Base-by-base conservation (phyloP, 2,797 vertebrate genomes). In the Streptopelia turtur region DNA sequence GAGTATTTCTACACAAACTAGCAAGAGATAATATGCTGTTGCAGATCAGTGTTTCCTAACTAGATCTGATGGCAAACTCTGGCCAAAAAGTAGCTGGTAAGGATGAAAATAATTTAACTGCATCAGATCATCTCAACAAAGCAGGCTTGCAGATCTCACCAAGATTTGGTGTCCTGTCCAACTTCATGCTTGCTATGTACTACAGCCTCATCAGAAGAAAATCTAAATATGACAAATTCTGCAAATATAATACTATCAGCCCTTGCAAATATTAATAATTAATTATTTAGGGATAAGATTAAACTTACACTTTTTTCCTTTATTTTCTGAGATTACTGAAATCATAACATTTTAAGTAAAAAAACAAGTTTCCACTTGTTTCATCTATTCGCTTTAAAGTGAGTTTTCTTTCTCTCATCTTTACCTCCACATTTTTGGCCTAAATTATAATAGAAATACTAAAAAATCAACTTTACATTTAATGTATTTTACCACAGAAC, bases 31-130 rank as follows among this genome's bases (percentile, higher is more conserved):
- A 77, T 28, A 56, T 25, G 56, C 47, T 85, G 56, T 35, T 50
- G 39, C n/a, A 80, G 28, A 83, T 68, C 35, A 56, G 39, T 56
- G 35, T 27, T 90, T 86, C 6, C 7, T 35, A 94, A 75, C 31
- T 30, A 47, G 22, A 80, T 45, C 1, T 80, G 52, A 75, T 93
- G 43, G 4, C 70, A 78, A 90, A 83, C 21, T 66, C 27, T 83
- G 71, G 28, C 77, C 87, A 97, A 93, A 93, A 83, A 96, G 91
- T 63, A 96, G 89, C 35, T 57, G 94, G 57, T 63, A 92, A 94
- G 25, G 50, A 83, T 31, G 33, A 94, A 94, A 96, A 75, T 27
- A 94, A 94, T 95, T 96, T 85, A 90, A 87, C 31, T 91, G 63
- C 59, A 96, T 57, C 74, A 94, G 79, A 92, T 89, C 37, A 87